These are phyloP conservation scores for Hipparchia sbordonii DNA, from an alignment of 2,888 invertebrate species.

Conservation along the genomic window DNA sequence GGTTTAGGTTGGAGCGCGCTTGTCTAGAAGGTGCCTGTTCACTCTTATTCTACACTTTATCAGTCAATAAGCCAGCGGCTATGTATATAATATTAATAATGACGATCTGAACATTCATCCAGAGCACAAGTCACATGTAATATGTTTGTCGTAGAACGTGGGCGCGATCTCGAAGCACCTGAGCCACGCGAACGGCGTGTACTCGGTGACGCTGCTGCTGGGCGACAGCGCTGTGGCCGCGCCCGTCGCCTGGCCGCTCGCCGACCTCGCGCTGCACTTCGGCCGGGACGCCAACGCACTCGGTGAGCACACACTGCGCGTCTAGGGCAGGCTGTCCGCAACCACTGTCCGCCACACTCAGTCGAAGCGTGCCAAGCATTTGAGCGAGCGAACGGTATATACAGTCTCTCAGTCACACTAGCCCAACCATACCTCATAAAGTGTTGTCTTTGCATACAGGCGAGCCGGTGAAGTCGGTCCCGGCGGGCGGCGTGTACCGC, in stretches of 20 bases:
- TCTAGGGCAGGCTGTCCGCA: too few species aligned
- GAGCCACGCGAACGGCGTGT: conserved; percentile 87
- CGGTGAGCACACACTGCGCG: conserved; percentile 46
- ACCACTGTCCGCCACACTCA: too few species aligned
- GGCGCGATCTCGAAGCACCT: conserved; percentile 91
- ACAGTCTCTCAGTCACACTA: too few species aligned
- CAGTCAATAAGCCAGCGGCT: too few species aligned
- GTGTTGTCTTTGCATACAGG: conserved; percentile 3
- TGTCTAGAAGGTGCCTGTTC: too few species aligned
- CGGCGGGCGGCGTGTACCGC: conserved; percentile 43
- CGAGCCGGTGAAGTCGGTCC: not conserved
- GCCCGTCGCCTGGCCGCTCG: conserved; percentile 94
- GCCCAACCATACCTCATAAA: too few species aligned
- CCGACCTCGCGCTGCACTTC: conserved; percentile 89
- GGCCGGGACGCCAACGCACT: conserved; percentile 67
- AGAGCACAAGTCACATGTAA: not conserved
- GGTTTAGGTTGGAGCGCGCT: too few species aligned
- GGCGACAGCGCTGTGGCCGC: conserved; percentile 96
- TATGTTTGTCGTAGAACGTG: conserved; percentile 83
- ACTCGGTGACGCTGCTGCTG: conserved; percentile 91
- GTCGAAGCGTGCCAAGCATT: too few species aligned
- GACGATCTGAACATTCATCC: too few species aligned
- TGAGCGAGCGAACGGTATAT: too few species aligned
- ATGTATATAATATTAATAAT: too few species aligned
- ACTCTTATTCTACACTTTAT: too few species aligned